Conservation (phyloP, 2,797 vertebrate genomes). For the Mastacembelus armatus region DNA sequence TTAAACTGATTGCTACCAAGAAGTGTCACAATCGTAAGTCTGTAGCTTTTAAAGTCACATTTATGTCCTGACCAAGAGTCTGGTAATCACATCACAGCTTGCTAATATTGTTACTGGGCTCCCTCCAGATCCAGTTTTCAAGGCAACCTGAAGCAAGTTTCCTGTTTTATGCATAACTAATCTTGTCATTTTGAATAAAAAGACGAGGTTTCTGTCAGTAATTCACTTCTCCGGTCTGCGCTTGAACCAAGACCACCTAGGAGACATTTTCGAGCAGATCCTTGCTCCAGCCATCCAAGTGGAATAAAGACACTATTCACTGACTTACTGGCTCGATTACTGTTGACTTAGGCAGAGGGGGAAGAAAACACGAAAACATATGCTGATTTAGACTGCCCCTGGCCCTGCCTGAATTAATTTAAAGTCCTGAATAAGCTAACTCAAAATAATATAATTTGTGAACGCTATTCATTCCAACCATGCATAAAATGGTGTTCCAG, state of each 20-base stretch:
- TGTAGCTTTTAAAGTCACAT: slow-evolving; percentile 75
- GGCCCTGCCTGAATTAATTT: slow-evolving; percentile 35
- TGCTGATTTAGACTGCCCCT: slow-evolving; percentile 67
- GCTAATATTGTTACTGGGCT: slow-evolving; percentile 66
- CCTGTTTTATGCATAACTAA: slow-evolving; percentile 56
- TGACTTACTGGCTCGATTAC: slow-evolving; percentile 61
- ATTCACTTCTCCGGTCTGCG: slow-evolving; percentile 50
- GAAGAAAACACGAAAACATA: slow-evolving; percentile 78
- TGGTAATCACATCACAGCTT: slow-evolving; percentile 73
- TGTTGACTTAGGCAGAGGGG: slow-evolving; percentile 73
- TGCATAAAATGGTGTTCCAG: background rate
- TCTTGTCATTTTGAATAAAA: slow-evolving; percentile 61
- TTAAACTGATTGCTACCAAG: slow-evolving; percentile 79
- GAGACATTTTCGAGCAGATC: slow-evolving; percentile 62
- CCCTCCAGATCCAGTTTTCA: slow-evolving; percentile 57
- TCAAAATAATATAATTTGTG: slow-evolving; percentile 29
- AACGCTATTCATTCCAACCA: slow-evolving; percentile 13
- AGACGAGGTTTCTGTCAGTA: slow-evolving; percentile 32
- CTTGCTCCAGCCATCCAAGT: slow-evolving; percentile 49
- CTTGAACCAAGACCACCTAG: slow-evolving; percentile 71
- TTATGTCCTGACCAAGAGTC: slow-evolving; percentile 55
- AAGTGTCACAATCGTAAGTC: slow-evolving; percentile 63
- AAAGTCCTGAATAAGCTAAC: slow-evolving; percentile 30
- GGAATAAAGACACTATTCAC: slow-evolving; percentile 82
- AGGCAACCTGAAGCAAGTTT: slow-evolving; percentile 37